Percentiles rank a stretch among this genome's conserved stretches.
These are phyloP conservation scores for Saimiri boliviensis DNA, from an alignment of 2,113 vertebrate species.

Conservation along the genomic window DNA sequence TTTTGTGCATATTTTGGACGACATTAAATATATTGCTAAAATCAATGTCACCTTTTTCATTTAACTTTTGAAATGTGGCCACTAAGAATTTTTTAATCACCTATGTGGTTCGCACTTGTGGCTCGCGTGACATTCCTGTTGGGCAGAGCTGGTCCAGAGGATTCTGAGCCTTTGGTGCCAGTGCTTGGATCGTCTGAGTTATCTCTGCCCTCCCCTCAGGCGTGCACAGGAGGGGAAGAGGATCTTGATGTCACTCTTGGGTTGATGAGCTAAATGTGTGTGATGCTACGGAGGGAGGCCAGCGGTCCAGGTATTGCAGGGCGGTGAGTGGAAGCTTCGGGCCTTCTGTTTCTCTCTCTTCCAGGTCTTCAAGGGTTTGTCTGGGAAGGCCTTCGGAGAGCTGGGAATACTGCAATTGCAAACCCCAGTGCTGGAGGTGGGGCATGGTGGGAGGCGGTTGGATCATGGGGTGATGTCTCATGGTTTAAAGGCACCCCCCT, in stretches of 20 bases:
- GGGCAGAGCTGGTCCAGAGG: background rate
- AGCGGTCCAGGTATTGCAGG: background rate
- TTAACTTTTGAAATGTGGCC: too few species aligned
- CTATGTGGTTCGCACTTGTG: too few species aligned
- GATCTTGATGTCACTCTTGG: background rate
- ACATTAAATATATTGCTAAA: background rate
- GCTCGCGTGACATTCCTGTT: too few species aligned
- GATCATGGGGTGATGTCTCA: too few species aligned
- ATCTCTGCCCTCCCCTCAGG: too few species aligned
- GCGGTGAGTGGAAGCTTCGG: background rate
- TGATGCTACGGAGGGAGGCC: too few species aligned
- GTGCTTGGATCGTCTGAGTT: background rate
- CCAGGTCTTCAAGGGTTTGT: background rate
- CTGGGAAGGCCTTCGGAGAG: background rate
- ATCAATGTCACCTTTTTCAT: too few species aligned
- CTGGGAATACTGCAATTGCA: too few species aligned
- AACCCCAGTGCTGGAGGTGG: too few species aligned
- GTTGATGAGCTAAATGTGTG: background rate
- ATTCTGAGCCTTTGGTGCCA: background rate
- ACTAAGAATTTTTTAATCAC: too few species aligned
- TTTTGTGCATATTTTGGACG: background rate
- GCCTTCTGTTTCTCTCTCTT: background rate
- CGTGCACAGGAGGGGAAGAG: background rate
- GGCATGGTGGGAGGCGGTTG: too few species aligned
- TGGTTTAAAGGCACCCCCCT: too few species aligned